These are phyloP conservation scores for Eumeta japonica DNA, from an alignment of 1,140 invertebrate genomes.

Conservation along the genomic window DNA sequence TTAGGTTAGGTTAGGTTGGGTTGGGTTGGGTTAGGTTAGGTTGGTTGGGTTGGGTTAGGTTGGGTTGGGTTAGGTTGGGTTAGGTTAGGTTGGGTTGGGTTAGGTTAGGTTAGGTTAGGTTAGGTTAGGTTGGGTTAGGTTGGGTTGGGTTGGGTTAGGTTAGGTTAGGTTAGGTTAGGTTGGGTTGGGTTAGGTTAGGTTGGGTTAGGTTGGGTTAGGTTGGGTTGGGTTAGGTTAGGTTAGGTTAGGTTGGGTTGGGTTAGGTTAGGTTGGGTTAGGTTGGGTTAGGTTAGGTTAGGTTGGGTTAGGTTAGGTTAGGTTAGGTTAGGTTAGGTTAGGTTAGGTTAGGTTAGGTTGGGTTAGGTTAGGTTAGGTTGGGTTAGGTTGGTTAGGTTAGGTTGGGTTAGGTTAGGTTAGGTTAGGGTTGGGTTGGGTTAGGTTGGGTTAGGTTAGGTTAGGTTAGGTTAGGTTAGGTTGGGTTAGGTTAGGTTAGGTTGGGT, in stretches of 20 bases:
- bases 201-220: slow-evolving; percentile 14
- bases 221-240: slow-evolving; percentile 15
- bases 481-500: slow-evolving; percentile 18
- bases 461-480: slow-evolving; percentile 17
- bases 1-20: slow-evolving; percentile 20
- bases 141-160: slow-evolving; percentile 15
- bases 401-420: slow-evolving; percentile 17
- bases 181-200: slow-evolving; percentile 12
- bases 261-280: slow-evolving; percentile 22
- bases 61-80: slow-evolving; percentile 17
- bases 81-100: slow-evolving; percentile 12
- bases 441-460: slow-evolving; percentile 19
- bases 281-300: slow-evolving; percentile 25
- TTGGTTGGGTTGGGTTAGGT: no score
- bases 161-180: slow-evolving; percentile 16
- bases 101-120: slow-evolving; percentile 13
- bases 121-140: slow-evolving; percentile 9
- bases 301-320: slow-evolving; percentile 20
- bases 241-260: slow-evolving; percentile 15
- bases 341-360: slow-evolving; percentile 22
- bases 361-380: slow-evolving; percentile 18
- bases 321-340: slow-evolving; percentile 22
- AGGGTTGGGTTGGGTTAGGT: slow-evolving; percentile 19
- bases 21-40: no score
- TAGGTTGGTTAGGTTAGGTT: no score